Conservation (phyloP, 2,113 vertebrate species). For the Platichthys stellatus region DNA sequence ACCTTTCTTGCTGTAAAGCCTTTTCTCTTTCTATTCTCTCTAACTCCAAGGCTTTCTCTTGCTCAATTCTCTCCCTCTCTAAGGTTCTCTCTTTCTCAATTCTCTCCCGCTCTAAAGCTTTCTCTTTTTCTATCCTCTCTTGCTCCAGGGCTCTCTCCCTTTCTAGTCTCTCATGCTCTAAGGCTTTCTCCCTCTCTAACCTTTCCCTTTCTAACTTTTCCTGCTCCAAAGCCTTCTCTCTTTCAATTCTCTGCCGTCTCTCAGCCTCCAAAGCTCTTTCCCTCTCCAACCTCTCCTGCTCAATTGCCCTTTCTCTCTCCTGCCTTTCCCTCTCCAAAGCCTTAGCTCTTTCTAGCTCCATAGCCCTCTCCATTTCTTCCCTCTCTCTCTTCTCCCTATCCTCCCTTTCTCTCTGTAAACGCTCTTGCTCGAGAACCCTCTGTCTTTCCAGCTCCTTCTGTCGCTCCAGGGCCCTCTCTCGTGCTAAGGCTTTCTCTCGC, state of each 20-base stretch:
- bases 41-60: slow-evolving; percentile 5
- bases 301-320: slow-evolving; percentile 31
- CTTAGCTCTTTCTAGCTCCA: slow-evolving; percentile 41
- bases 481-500: slow-evolving; percentile 47
- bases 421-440: slow-evolving; percentile 57
- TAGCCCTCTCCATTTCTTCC: slow-evolving; percentile 48
- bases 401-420: slow-evolving; percentile 58
- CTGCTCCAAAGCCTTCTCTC: slow-evolving; percentile 49
- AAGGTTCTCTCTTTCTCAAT: slow-evolving; percentile 30
- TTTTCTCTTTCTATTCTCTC: slow-evolving; percentile 16
- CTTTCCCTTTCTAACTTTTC: slow-evolving; percentile 51
- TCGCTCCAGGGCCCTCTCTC: slow-evolving; percentile 61
- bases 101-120: slow-evolving; percentile 43
- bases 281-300: slow-evolving; percentile 61
- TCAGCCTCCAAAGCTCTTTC: slow-evolving; percentile 61
- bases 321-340: slow-evolving; percentile 44
- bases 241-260: slow-evolving; percentile 53
- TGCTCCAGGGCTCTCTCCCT: slow-evolving; percentile 48
- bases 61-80: slow-evolving; percentile 23
- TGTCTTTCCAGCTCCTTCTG: slow-evolving; percentile 64
- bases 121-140: slow-evolving; percentile 42
- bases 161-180: slow-evolving; percentile 34
- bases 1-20: slow-evolving; percentile 38
- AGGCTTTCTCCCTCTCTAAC: slow-evolving; percentile 40
- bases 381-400: slow-evolving; percentile 56